A percentile compares a stretch with the other conserved stretches of the same genome.
These are phyloP conservation scores for Hypomesus transpacificus DNA, from an alignment of 2,113 vertebrate species.

Conservation along the genomic window DNA sequence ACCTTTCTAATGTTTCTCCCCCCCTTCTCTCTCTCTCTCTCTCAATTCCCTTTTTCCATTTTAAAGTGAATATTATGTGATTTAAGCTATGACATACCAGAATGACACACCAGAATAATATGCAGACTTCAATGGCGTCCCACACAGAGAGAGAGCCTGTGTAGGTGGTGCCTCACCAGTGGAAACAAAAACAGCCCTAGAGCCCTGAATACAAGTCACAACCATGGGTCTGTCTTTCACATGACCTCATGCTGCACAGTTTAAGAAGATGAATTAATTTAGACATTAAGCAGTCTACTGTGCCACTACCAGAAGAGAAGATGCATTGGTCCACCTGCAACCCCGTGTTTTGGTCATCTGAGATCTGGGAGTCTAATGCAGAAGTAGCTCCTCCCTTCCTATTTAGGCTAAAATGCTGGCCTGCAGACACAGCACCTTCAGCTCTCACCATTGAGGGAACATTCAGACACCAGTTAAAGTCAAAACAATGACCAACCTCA, in stretches of 20 bases:
- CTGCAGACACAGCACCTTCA: neutral
- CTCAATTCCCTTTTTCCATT: neutral
- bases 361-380: constrained; percentile 2
- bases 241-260: neutral
- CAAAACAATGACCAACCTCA: constrained; percentile 9
- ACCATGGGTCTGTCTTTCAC: neutral
- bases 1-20: neutral
- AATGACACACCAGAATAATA: neutral
- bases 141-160: neutral
- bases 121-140: neutral
- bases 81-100: neutral
- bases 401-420: constrained; percentile 3
- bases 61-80: neutral
- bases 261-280: neutral
- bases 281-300: neutral
- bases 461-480: constrained; percentile 11
- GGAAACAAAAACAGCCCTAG: constrained; percentile 6
- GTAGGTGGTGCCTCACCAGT: neutral
- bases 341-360: too few species aligned
- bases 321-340: neutral
- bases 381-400: neutral
- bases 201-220: neutral
- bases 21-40: neutral
- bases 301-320: neutral
- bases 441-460: neutral